Conservation (phyloP, 1,140 invertebrate genomes). For the Trichomalopsis sarcophagae region DNA sequence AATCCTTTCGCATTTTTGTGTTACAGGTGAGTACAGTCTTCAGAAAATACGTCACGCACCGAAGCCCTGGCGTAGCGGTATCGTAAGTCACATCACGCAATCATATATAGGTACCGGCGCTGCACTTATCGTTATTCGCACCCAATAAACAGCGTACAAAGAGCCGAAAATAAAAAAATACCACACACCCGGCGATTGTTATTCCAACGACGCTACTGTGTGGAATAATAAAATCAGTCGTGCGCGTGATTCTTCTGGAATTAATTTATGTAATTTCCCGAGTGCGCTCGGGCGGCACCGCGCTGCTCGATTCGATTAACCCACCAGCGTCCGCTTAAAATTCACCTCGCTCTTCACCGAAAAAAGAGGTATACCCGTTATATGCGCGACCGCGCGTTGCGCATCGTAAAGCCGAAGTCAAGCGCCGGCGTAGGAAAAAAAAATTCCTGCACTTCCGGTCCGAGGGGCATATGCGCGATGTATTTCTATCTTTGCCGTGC, state of each 20-base stretch:
- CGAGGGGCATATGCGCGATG: neutral
- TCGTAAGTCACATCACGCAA: too few species aligned
- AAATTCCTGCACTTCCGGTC: constrained; percentile 56
- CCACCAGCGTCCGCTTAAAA: constrained; percentile 17
- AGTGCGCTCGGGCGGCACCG: neutral
- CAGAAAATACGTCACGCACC: too few species aligned
- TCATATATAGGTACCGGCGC: too few species aligned
- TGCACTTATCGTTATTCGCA: too few species aligned
- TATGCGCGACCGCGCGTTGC: neutral
- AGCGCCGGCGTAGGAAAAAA: constrained; percentile 35
- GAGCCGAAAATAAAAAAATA: neutral
- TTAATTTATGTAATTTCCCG: constrained; percentile 12
- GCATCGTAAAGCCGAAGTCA: constrained; percentile 13
- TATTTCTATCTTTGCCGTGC: neutral
- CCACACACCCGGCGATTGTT: neutral
- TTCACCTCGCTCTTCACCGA: constrained; percentile 32
- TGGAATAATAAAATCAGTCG: neutral
- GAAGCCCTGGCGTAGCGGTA: too few species aligned
- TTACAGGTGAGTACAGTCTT: too few species aligned
- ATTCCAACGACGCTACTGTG: neutral
- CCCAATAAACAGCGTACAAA: neutral
- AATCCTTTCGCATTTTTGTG: neutral
- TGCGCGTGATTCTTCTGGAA: neutral
- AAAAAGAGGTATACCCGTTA: constrained; percentile 17
- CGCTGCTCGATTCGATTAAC: constrained; percentile 14